Evolutionary conservation across 2,888 invertebrate genomes (phyloP).

Genomic region (Eretmocerus hayati): DNA sequence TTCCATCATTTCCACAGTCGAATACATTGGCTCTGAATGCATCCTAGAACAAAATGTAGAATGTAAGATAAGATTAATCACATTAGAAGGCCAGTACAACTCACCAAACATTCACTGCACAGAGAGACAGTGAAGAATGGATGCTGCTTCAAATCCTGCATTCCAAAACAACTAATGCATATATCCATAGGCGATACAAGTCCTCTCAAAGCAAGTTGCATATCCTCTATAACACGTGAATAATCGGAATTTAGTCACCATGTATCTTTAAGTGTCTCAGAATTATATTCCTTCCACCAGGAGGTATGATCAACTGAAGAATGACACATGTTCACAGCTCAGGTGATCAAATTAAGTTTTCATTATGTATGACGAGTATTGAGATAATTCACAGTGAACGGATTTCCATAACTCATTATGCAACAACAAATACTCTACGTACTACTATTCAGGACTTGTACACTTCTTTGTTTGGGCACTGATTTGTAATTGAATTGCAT

Average conservation of each 20-base stretch:
- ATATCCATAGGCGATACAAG: constrained; percentile 20
- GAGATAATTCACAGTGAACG: not conserved
- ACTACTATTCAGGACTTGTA: constrained; percentile 4
- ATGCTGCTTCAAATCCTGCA: constrained; percentile 29
- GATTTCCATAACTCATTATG: not conserved
- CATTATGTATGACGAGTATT: too few species aligned
- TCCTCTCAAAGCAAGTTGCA: constrained; percentile 22
- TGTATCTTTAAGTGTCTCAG: too few species aligned
- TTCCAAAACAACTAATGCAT: constrained; percentile 34
- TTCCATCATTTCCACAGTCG: constrained; percentile 40
- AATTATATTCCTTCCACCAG: too few species aligned
- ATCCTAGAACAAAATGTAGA: constrained; percentile 26
- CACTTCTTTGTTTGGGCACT: constrained; percentile 9
- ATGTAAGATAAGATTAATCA: constrained; percentile 2
- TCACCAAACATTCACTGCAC: constrained; percentile 40
- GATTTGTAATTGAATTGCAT: constrained; percentile 17
- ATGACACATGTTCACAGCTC: too few species aligned
- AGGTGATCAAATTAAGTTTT: too few species aligned
- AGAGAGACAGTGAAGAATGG: constrained; percentile 39
- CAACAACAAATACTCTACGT: not conserved
- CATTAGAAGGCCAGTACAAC: not conserved
- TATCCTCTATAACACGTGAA: constrained; percentile 25
- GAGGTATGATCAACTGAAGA: too few species aligned
- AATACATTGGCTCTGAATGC: constrained; percentile 35
- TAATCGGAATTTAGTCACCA: not conserved